Evolutionary conservation across 2,888 invertebrate genomes (phyloP), one percentile per base, ranked within the genome.

Genomic region (Ormyrus pomaceus): DNA sequence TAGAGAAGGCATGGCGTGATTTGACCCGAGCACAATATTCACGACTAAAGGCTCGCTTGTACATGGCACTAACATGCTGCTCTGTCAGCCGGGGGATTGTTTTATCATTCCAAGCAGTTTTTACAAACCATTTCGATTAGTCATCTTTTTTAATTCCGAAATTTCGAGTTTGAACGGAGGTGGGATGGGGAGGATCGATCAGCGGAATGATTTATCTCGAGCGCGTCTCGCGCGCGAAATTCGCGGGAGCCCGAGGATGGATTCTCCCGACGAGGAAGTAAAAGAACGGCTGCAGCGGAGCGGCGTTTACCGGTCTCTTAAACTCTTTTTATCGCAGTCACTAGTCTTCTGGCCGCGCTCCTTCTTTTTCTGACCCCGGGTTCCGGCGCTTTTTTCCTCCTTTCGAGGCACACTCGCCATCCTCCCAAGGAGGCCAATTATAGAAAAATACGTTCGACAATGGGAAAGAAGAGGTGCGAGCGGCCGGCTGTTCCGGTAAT

Each of bases 391-490:
- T 59, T n/a, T 59, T 6, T 13, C 51, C 51, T 2, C 46, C 53
- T 55, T 0, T 73, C 62, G 34, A 34, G 34, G 3, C 11, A 64
- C 51, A 69, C 62, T 19, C 59, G 59, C 61, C 59, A 64, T 75
- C 13, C 58, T 76, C 34, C 56, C 65, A 77, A 77, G 73, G 71
- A 80, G 80, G 61, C 65, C 81, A 77, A 81, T 77, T 77, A 77
- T 55, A 77, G 59, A 74, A 70, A 81, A 77, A 77, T 81, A 74
- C 77, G 55, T 7, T 74, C 69, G 77, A 77, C 74, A 70, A 77
- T 74, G 70, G 70, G 59, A 13, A 48, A 61, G 61, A 61, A 13
- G 53, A 62, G 45, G 19, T 48, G 19, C 8, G 45, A 51, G 45
- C 13, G n/a, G 19, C 10, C 1, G 55, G 51, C 8, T 55, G 70